Evolutionary conservation across 37 sponge, comb jelly and placozoan species (phyloP), one percentile per base, ranked within the genome.

Genomic region (Haliclona indistincta): DNA sequence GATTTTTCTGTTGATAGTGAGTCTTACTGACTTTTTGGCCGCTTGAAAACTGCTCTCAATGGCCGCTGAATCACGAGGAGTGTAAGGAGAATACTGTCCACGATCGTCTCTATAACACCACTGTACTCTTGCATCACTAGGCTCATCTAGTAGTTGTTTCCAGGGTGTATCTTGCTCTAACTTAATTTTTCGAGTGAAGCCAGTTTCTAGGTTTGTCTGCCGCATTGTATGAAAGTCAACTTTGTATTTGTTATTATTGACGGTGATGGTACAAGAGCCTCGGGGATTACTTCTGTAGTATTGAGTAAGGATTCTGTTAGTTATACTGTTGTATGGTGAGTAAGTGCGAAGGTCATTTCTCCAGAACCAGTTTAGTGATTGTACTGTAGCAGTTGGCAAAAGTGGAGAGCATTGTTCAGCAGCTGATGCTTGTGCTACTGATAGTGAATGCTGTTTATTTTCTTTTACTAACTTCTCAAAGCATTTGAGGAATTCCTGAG

Each of bases 191-290:
- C 84, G 55, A 11, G 38, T n/a, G 26, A 61, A 54, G 1, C 71
- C 68, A 19, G 93, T 88, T 1, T 2, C 26, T 0, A 19, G 2
- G 47, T 93, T 93, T 19, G 71, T 84, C 45, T 93, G 93, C 7
- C 36, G 68, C 93, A 93, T 93, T 20, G 68, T 73, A 30, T 37
- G 1, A 67, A 88, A 81, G 44, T 88, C 79, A 17, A 88, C 63
- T 1, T 0, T 15, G 62, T 93, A 88, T 0, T 38, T 52, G 3
- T 43, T 45, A 29, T 61, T 62, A 51, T 69, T 42, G 33, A 74
- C 43, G 15, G 6, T 34, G 22, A 77, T 8, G 0, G 20, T 2
- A 56, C 73, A 30, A 6, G 41, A 6, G 1, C 72, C 80, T 33
- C 13, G 29, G 1, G 84, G 85, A 63, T 76, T 60, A 33, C 33